Percentiles rank a stretch among this genome's conserved stretches.
Evolutionary conservation across 2,113 vertebrate species (phyloP).

Genomic region (Nycticebus coucang): DNA sequence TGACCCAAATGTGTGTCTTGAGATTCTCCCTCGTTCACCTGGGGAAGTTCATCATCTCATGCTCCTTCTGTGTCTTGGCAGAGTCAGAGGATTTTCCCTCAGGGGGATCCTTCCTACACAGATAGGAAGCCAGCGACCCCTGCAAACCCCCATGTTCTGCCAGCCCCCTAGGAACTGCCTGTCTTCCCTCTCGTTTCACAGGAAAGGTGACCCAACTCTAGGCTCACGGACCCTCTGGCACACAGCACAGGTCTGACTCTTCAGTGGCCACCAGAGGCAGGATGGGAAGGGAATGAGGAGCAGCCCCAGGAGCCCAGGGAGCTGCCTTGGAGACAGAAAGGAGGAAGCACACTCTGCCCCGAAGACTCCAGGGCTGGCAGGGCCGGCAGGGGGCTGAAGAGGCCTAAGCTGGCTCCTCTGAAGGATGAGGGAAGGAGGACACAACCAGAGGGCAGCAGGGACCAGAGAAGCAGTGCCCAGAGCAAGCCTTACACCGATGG

Average conservation of each 20-base stretch:
- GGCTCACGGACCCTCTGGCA: rapidly evolving
- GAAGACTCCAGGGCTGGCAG: not conserved
- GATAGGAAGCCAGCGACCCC: not conserved
- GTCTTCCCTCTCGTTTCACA: not conserved
- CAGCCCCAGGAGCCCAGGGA: too few species aligned
- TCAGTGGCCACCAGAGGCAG: rapidly evolving
- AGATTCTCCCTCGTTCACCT: not conserved
- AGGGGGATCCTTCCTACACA: not conserved
- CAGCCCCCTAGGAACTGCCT: not conserved
- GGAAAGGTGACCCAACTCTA: not conserved
- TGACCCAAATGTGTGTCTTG: not conserved
- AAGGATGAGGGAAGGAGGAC: not conserved
- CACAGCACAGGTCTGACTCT: not conserved
- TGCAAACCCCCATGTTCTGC: not conserved
- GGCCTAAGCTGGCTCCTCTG: not conserved
- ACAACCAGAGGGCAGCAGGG: not conserved
- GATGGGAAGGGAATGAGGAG: not conserved
- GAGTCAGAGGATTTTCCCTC: not conserved
- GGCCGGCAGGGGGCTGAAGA: rapidly evolving
- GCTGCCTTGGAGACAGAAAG: not conserved
- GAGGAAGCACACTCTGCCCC: too few species aligned
- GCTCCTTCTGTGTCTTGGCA: not conserved
- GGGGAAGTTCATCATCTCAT: too few species aligned
- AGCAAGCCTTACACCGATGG: too few species aligned
- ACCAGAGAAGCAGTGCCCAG: too few species aligned